A percentile compares a stretch with the other conserved stretches of the same genome.
phyloP scores from a whole-genome alignment of 2,888 invertebrate species.

The Diaphora mendica region DNA sequence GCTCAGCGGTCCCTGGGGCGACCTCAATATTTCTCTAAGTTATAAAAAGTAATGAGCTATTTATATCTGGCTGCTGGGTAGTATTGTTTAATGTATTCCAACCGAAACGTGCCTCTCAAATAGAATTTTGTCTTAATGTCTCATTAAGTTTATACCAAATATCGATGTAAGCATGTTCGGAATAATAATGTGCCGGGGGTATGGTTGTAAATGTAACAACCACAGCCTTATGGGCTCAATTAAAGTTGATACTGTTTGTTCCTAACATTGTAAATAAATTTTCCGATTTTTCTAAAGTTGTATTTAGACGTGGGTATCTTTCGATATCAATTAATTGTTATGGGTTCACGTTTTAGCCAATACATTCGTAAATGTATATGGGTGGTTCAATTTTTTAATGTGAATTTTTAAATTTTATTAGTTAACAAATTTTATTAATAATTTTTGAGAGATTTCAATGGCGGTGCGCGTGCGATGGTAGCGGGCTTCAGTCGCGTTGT shows the following conservation, averaged over 20 bases:
- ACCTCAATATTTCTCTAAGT: constrained; percentile 71
- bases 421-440: too few species aligned
- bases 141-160: constrained; percentile 34
- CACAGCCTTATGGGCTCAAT: constrained; percentile 8
- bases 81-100: constrained; percentile 65
- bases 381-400: background rate
- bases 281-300: background rate
- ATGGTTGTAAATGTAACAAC: background rate
- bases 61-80: constrained; percentile 67
- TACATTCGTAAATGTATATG: background rate
- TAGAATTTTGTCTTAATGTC: constrained; percentile 41
- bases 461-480: too few species aligned
- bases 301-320: constrained; percentile 15
- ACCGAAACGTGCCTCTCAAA: constrained; percentile 48
- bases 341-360: background rate
- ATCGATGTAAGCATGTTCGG: constrained; percentile 21
- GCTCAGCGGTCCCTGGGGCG: constrained; percentile 64
- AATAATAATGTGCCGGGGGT: constrained; percentile 8
- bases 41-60: constrained; percentile 80
- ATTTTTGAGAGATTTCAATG: too few species aligned
- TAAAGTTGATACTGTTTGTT: constrained; percentile 10
- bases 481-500: too few species aligned
- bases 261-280: background rate
- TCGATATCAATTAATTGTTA: background rate
- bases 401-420: background rate